Evolutionary conservation across 2,888 invertebrate genomes (phyloP).

Genomic region (Calliphora vomitoria): DNA sequence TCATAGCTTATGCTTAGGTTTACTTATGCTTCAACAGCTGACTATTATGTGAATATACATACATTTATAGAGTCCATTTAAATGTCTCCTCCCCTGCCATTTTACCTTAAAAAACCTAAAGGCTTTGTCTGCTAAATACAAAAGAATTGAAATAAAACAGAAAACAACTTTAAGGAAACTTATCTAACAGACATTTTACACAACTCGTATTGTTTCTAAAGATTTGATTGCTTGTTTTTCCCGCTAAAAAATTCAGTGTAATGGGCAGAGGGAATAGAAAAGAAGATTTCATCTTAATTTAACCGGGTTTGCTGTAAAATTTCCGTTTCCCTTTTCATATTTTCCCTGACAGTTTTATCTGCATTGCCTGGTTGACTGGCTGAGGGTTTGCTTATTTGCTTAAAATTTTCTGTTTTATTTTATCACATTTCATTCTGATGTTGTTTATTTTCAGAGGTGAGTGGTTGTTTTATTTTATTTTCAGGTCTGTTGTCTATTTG

Average conservation of each 20-base stretch:
- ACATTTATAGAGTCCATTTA: background rate
- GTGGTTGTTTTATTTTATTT: constrained; percentile 7
- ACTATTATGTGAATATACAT: background rate
- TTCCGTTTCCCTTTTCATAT: constrained; percentile 12
- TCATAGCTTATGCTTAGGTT: background rate
- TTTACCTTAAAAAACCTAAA: background rate
- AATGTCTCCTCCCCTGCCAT: no score
- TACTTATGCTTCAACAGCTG: constrained; percentile 24
- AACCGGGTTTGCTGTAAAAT: constrained; percentile 2
- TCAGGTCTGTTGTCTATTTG: constrained; percentile 31
- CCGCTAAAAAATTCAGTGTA: background rate
- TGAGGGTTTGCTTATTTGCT: constrained; percentile 28
- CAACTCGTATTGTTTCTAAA: constrained; percentile 8
- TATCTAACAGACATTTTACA: background rate
- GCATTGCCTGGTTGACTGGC: constrained; percentile 38
- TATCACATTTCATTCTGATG: constrained; percentile 19
- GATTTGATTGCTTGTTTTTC: constrained; percentile 16
- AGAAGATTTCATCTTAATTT: constrained; percentile 2
- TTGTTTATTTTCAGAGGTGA: constrained; percentile 43
- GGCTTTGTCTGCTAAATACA: background rate
- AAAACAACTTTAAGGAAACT: background rate
- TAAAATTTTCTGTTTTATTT: constrained; percentile 46
- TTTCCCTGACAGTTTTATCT: constrained; percentile 43
- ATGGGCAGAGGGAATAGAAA: background rate
- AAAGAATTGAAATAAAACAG: background rate